A percentile compares a stretch with the other conserved stretches of the same genome.
phyloP scores from a whole-genome alignment of 2,113 vertebrate genomes.

The Menidia beryllina region DNA sequence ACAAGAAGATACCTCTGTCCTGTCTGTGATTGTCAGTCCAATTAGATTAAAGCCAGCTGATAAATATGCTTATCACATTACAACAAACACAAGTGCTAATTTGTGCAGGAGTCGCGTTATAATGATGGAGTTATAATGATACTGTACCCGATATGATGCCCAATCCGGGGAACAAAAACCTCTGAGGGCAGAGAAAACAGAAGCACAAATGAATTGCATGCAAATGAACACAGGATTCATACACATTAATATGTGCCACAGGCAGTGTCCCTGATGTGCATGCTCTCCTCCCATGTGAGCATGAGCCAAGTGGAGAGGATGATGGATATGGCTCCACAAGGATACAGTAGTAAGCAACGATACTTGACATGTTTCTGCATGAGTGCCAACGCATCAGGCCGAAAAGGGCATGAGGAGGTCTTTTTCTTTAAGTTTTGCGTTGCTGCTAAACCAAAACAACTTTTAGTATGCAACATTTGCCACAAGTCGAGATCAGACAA shows the following conservation, averaged over 20 bases:
- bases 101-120: slow-evolving; percentile 44
- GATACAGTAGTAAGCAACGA: slow-evolving; percentile 50
- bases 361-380: slow-evolving; percentile 70
- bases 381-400: slow-evolving; percentile 44
- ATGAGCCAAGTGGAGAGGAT: slow-evolving; percentile 66
- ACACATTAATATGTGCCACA: slow-evolving; percentile 67
- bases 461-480: slow-evolving; percentile 25
- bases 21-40: slow-evolving; percentile 4
- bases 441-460: not conserved
- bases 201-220: slow-evolving; percentile 60
- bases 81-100: slow-evolving; percentile 60
- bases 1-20: not conserved
- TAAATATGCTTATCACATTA: slow-evolving; percentile 27
- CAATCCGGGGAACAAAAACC: slow-evolving; percentile 12
- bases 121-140: slow-evolving; percentile 45
- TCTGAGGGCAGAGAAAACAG: slow-evolving; percentile 57
- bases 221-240: slow-evolving; percentile 54
- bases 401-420: slow-evolving; percentile 35
- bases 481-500: slow-evolving; percentile 27
- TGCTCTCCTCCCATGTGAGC: slow-evolving; percentile 60
- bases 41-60: slow-evolving; percentile 26
- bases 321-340: slow-evolving; percentile 68
- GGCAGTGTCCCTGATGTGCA: slow-evolving; percentile 72
- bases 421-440: slow-evolving; percentile 19
- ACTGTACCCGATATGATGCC: slow-evolving; percentile 28